Evolutionary conservation across 2,797 vertebrate genomes (phyloP).

Genomic region (Echiichthys vipera): DNA sequence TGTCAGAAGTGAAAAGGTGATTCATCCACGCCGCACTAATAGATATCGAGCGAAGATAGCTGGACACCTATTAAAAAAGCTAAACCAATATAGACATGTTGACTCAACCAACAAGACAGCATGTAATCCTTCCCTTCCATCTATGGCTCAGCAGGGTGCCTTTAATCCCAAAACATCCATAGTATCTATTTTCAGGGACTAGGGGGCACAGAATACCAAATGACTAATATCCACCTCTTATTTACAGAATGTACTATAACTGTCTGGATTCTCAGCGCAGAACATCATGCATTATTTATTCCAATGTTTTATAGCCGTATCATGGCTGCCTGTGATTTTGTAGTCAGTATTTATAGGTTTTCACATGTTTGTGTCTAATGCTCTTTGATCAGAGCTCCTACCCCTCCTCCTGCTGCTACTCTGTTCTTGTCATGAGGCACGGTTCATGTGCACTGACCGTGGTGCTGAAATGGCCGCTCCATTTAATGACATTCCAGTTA

Average conservation of each 20-base stretch:
- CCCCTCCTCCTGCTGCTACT: constrained; percentile 11
- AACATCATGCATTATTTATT: constrained; percentile 61
- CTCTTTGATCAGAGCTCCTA: constrained; percentile 32
- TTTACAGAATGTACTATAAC: constrained; percentile 55
- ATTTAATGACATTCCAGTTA: neutral
- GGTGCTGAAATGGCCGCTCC: constrained; percentile 49
- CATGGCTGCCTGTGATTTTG: constrained; percentile 42
- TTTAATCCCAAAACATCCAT: constrained; percentile 56
- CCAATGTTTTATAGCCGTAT: constrained; percentile 39
- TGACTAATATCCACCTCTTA: constrained; percentile 61
- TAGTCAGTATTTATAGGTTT: constrained; percentile 56
- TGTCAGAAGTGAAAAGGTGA: constrained; percentile 37
- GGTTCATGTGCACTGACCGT: constrained; percentile 36
- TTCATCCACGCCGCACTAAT: constrained; percentile 42
- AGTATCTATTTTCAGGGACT: constrained; percentile 44
- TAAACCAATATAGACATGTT: constrained; percentile 53
- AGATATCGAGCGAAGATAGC: constrained; percentile 45
- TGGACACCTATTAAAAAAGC: constrained; percentile 24
- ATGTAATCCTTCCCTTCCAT: constrained; percentile 39
- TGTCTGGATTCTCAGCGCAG: constrained; percentile 43
- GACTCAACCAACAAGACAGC: constrained; percentile 50
- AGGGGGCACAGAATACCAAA: constrained; percentile 36
- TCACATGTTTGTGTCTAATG: constrained; percentile 44
- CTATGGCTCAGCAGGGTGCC: constrained; percentile 25
- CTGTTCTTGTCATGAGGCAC: neutral